phyloP scores from a whole-genome alignment of 2,113 vertebrate species.

The Elachura formosa region DNA sequence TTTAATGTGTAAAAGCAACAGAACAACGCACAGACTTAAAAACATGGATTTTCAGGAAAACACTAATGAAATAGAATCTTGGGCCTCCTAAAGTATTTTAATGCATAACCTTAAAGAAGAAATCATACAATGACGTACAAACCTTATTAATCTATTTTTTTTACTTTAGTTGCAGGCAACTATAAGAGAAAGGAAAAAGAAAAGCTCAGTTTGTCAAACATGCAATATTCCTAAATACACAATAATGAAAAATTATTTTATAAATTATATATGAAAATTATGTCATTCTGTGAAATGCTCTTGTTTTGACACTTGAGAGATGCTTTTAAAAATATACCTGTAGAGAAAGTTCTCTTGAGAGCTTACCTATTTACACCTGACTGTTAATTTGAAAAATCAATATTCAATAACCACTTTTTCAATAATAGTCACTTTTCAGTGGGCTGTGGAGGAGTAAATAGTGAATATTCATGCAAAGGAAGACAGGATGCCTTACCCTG shows the following conservation, averaged over 20 bases:
- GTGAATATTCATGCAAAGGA: background rate
- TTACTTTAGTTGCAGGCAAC: background rate
- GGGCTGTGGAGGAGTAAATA: background rate
- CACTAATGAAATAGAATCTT: background rate
- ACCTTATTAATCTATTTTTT: background rate
- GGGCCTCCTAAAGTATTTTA: background rate
- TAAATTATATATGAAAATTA: background rate
- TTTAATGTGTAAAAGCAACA: background rate
- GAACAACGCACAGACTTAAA: background rate
- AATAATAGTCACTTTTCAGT: background rate
- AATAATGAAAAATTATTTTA: background rate
- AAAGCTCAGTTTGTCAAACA: background rate
- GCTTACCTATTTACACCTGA: background rate
- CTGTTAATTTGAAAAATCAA: background rate
- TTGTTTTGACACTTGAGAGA: background rate
- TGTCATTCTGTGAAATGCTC: background rate
- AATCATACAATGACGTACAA: background rate
- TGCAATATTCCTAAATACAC: background rate
- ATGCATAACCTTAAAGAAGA: background rate
- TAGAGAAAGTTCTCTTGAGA: background rate
- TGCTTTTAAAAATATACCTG: background rate
- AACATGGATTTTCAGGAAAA: background rate
- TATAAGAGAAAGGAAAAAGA: background rate
- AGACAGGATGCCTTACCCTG: conserved; percentile 77
- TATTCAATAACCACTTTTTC: background rate